Base-by-base conservation (phyloP, 2,797 vertebrate genomes). In the Myotis vivesi region DNA sequence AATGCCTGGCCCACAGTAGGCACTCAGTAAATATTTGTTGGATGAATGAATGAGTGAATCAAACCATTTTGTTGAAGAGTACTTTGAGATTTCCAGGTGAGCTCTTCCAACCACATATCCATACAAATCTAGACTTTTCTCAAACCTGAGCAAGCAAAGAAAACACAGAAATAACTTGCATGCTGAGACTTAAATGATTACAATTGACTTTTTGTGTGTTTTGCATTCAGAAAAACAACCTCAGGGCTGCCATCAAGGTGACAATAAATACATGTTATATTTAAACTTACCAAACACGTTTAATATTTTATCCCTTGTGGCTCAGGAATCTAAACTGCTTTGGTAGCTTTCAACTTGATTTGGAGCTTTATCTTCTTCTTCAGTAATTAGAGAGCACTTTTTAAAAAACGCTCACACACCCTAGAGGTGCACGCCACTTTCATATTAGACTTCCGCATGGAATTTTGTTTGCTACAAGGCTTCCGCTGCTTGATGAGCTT, bases 121-220 rank as follows among this genome's bases (percentile, higher is more conserved):
- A 9, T 38, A 55, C 23, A 83, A 85, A 80, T 84, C 73, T 55
- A 51, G 62, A 33, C 89, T 87, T 72, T 80, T 8, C 36, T 69
- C 77, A 95, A 81, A 94, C 12, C 19, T 19, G 49, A 87, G 51
- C 15, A 85, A 91, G 28, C 69, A 92, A 94, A 92, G 30, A 87
- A 92, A 92, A 80, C 64, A 51, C 33, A 91, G 49, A 72, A 80
- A 76, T 77, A 88, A 66, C 49, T 72, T 71, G 36, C n/a, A 87
- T 66, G 17, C 46, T 28, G 57, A 95, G 69, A 86, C 23, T 62
- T 79, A 85, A 79, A 49, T n/a, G 62, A 80, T 76, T 82, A 53
- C 22, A 89, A 77, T 51, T 68, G 44, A 33, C 19, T 30, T 81
- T 59, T 71, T 30, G 59, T 62, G 46, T 88, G 44, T 66, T 75